A percentile compares a stretch with the other conserved stretches of the same genome.
These are phyloP conservation scores for Dasypogon diadema DNA, from an alignment of 2,888 invertebrate species.

Conservation along the genomic window DNA sequence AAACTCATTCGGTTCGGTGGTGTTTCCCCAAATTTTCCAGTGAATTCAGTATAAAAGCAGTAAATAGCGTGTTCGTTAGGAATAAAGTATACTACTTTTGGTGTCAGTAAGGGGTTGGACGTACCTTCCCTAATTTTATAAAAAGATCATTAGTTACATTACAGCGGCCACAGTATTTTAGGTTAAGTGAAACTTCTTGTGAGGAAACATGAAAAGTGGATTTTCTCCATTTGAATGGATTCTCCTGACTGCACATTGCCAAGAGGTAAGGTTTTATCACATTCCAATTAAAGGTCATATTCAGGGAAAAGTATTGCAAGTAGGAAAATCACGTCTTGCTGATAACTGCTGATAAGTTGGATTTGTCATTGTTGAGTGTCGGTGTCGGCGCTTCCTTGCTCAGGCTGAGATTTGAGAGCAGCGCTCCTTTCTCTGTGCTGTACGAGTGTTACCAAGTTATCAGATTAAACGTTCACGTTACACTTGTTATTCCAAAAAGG, in stretches of 20 bases:
- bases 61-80: not conserved
- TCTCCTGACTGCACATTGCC: constrained; percentile 64
- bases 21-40: constrained; percentile 11
- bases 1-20: constrained; percentile 12
- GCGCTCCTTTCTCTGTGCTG: too few relatives aligned
- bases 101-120: too few relatives aligned
- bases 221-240: constrained; percentile 61
- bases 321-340: not conserved
- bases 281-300: not conserved
- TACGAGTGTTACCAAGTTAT: too few relatives aligned
- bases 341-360: not conserved
- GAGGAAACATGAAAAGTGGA: constrained; percentile 61
- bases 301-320: not conserved
- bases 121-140: too few relatives aligned
- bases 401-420: too few relatives aligned
- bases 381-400: too few relatives aligned
- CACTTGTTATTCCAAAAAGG: too few relatives aligned
- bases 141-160: too few relatives aligned
- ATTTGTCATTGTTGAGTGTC: too few relatives aligned
- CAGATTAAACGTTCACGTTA: too few relatives aligned
- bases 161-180: not conserved
- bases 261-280: constrained; percentile 68
- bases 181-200: constrained; percentile 39
- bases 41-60: constrained; percentile 1
- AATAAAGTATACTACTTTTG: too few relatives aligned